These are phyloP conservation scores for Bombus soroeensis DNA, from an alignment of 1,140 invertebrate genomes.

Conservation along the genomic window DNA sequence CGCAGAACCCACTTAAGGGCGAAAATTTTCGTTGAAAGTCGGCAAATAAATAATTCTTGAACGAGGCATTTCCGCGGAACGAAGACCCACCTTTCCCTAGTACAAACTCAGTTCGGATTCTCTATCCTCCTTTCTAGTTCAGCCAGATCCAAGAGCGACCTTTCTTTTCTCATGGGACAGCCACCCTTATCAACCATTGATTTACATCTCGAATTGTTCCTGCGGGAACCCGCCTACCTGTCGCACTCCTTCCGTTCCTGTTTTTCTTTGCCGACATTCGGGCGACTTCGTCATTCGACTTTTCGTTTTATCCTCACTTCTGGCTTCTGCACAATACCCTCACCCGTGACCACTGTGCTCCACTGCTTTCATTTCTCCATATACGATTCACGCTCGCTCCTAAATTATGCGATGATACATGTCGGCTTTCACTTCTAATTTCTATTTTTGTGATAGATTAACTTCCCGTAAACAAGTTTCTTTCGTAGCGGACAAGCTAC, in stretches of 20 bases:
- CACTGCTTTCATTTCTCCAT: background rate
- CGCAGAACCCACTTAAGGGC: slow-evolving; percentile 54
- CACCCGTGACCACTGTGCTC: background rate
- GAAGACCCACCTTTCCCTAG: slow-evolving; percentile 65
- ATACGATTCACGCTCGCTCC: background rate
- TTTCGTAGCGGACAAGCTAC: too few species aligned
- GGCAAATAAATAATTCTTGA: slow-evolving; percentile 65
- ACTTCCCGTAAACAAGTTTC: too few species aligned
- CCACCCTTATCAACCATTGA: slow-evolving; percentile 68
- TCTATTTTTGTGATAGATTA: too few species aligned
- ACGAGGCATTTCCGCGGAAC: slow-evolving; percentile 63
- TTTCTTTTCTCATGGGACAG: slow-evolving; percentile 51
- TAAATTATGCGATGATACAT: background rate
- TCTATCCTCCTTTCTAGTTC: slow-evolving; percentile 52
- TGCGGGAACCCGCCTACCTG: slow-evolving; percentile 68
- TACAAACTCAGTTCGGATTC: slow-evolving; percentile 49
- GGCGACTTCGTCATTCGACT: slow-evolving; percentile 36
- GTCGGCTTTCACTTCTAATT: too few species aligned
- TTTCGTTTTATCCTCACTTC: slow-evolving; percentile 45
- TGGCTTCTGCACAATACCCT: slow-evolving; percentile 21
- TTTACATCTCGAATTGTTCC: slow-evolving; percentile 70
- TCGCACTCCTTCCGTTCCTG: slow-evolving; percentile 53
- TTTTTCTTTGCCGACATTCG: slow-evolving; percentile 59
- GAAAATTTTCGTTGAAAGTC: slow-evolving; percentile 67
- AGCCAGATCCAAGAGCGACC: slow-evolving; percentile 51